Evolutionary conservation across 2,113 vertebrate genomes (phyloP), one percentile per base, ranked within the genome.

Genomic region (Paratilapia polleni): DNA sequence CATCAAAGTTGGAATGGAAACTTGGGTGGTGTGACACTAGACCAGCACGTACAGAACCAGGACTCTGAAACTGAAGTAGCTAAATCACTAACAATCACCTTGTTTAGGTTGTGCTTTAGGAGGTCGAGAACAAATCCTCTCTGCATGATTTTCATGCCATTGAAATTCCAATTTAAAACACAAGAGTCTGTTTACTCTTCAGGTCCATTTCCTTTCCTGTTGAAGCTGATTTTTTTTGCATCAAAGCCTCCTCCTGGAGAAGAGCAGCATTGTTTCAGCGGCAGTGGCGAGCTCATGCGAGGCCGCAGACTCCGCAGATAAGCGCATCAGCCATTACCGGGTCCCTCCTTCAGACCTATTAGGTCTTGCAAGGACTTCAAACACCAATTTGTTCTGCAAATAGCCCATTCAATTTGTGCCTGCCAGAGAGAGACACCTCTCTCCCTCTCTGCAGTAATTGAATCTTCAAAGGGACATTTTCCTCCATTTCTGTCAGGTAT

Each of bases 321-420:
- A 94, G 92, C 86, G 81, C 91, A 89, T 91, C 87, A 93, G 89
- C 87, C 87, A 92, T 93, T 91, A 89, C 88, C 58, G 62, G 91
- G 89, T 91, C 76, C 90, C 95, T 94, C 94, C 94, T 90, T 95
- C 92, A 95, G 93, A 93, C 91, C 94, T 92, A 95, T 96, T 96
- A 94, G 93, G 93, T 93, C 93, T 87, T 87, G 89, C 94, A 89
- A 93, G 81, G 91, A 94, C 91, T 95, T 95, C 94, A 96, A 96
- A 96, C 94, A 93, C 91, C 95, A 95, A 96, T 96, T 96, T 96
- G 94, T 96, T 95, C 94, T 93, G 94, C 90, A 96, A 96, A 96
- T 96, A 95, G 95, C 93, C 93, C 89, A 93, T 96, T 95, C 93
- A 96, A 94, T 94, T 93, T 92, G 87, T 78, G 91, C 62, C 91